Evolutionary conservation across 1,140 invertebrate species (phyloP), one percentile per base, ranked within the genome.

Genomic region (Drosophila tristis): DNA sequence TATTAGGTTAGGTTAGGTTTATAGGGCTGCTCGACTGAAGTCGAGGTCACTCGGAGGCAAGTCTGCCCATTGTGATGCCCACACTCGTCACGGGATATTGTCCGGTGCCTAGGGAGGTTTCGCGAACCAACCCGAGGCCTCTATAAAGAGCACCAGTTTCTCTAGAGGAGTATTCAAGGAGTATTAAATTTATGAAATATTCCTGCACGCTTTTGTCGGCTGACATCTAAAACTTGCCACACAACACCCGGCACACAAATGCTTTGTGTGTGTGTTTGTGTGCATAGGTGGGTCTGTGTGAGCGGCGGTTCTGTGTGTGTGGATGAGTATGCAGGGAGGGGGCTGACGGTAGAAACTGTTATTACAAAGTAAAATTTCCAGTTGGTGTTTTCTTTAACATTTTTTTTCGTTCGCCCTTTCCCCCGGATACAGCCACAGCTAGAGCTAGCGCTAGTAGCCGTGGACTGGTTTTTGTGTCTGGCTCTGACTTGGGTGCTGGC

Each of bases 291-390:
- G 29, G 26, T 39, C 15, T 15, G 29, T n/a, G 43, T 45, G 65
- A 2, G 31, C 20, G 20, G 20, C 1, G 20, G 20, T 20, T 16
- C 16, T 68, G 44, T 48, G 31, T 47, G 48, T 71, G 73, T 31
- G 31, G 20, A 20, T 20, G 20, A 20, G 20, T 20, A 20, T 58
- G 29, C 9, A 15, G 9, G 35, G 23, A 6, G 29, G 23, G 8
- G 29, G 49, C 54, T 35, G 48, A 47, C 15, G 48, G 35, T 47
- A 42, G 45, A 57, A 78, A 67, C 48, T 80, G 66, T 77, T 85
- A 76, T 85, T 86, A 77, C 60, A 85, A 72, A 85, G 62, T 86
- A 63, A 59, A 80, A 70, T 85, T 77, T 65, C 53, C 62, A 76
- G 62, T 67, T 73, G 59, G 71, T 61, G 63, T 71, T 84, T 79